A percentile compares a stretch with the other conserved stretches of the same genome.
Conservation (phyloP, 2,888 invertebrate species). For the Mylabris sibirica region DNA sequence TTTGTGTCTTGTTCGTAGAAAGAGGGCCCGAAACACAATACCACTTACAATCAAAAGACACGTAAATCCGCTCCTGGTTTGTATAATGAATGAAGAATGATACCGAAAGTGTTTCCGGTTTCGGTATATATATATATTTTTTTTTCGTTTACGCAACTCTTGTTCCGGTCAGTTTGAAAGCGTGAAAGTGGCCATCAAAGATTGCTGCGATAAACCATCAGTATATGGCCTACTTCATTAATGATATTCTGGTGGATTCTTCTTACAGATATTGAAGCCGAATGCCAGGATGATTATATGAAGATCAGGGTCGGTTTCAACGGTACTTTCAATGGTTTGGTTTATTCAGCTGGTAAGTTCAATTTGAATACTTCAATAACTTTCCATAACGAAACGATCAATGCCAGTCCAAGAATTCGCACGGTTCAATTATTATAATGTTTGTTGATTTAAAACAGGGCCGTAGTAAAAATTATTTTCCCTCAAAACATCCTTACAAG, state of each 20-base stretch:
- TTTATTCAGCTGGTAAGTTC: slow-evolving; percentile 85
- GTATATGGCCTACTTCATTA: slow-evolving; percentile 23
- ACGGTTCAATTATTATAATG: no score
- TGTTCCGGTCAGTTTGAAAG: slow-evolving; percentile 53
- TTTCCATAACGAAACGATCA: not conserved
- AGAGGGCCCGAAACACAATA: no score
- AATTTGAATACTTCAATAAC: not conserved
- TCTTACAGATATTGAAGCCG: slow-evolving; percentile 91
- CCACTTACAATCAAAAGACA: no score
- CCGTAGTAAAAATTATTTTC: no score
- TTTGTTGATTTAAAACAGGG: no score
- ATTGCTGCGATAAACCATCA: slow-evolving; percentile 23
- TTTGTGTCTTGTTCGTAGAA: no score
- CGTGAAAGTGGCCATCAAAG: slow-evolving; percentile 51
- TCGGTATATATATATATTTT: no score
- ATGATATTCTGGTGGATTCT: slow-evolving; percentile 30
- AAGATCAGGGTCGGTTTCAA: slow-evolving; percentile 92
- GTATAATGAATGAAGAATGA: slow-evolving; percentile 26
- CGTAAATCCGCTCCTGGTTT: no score
- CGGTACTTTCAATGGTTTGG: slow-evolving; percentile 86
- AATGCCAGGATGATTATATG: slow-evolving; percentile 96
- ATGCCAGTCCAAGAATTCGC: no score
- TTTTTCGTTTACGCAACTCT: slow-evolving; percentile 35
- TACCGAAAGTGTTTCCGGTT: slow-evolving; percentile 49
- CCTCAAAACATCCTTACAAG: no score